These are phyloP conservation scores for Antheraea pernyi DNA, from an alignment of 1,140 invertebrate species.

Conservation along the genomic window DNA sequence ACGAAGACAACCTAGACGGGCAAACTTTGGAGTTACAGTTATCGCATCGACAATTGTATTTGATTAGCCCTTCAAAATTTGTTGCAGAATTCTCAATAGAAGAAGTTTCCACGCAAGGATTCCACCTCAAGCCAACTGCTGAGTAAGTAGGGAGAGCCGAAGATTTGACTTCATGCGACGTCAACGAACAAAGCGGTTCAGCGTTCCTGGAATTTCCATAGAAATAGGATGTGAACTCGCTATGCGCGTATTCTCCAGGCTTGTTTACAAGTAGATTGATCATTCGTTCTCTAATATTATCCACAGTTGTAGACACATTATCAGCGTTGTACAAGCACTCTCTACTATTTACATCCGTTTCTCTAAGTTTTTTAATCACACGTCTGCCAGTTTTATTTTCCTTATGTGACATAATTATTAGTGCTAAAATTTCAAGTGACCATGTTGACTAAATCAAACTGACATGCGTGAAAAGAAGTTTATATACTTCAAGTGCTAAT, in stretches of 20 bases:
- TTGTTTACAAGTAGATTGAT: slow-evolving; percentile 27
- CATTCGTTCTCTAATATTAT: slow-evolving; percentile 32
- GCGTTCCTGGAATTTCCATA: slow-evolving; percentile 14
- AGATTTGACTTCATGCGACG: slow-evolving; percentile 26
- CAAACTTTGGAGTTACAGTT: slow-evolving; percentile 24
- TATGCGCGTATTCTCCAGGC: slow-evolving; percentile 15
- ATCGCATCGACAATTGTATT: slow-evolving; percentile 22
- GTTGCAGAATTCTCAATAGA: slow-evolving; percentile 16
- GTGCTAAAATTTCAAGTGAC: slow-evolving; percentile 23
- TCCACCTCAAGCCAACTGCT: slow-evolving; percentile 31
- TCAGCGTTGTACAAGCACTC: neutral
- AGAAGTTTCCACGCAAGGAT: slow-evolving; percentile 27
- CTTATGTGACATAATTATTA: slow-evolving; percentile 15
- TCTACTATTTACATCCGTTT: neutral
- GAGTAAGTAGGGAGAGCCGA: slow-evolving; percentile 32
- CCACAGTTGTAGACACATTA: neutral
- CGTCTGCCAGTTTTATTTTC: slow-evolving; percentile 14
- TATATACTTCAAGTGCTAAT: neutral
- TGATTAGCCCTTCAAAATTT: slow-evolving; percentile 8
- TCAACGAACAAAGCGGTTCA: slow-evolving; percentile 29
- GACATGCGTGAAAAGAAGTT: neutral
- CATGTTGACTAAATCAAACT: slow-evolving; percentile 14
- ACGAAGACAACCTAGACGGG: slow-evolving; percentile 13
- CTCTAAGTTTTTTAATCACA: neutral
- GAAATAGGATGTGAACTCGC: slow-evolving; percentile 37